Percentiles rank a stretch among this genome's conserved stretches.
Conservation (phyloP, 2,888 invertebrate species). For the Ashinkailepas kermadecensis region DNA sequence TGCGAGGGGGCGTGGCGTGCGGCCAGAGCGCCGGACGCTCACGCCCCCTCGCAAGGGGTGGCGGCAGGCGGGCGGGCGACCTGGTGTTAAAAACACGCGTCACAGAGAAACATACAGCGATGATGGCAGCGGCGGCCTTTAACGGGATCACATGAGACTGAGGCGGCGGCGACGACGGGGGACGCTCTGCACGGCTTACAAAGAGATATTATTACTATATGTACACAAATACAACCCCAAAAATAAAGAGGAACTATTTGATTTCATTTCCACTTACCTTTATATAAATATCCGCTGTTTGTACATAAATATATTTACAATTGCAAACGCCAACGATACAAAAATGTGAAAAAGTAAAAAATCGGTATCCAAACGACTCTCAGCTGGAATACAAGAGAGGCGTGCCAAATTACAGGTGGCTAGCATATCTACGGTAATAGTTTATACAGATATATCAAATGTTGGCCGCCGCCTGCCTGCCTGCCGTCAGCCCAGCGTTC, state of each 20-base stretch:
- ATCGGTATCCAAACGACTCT: conserved; percentile 13
- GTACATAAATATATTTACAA: conserved; percentile 16
- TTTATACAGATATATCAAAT: conserved; percentile 6
- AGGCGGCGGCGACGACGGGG: background rate
- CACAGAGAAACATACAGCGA: background rate
- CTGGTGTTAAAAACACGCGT: background rate
- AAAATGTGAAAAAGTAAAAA: conserved; percentile 19
- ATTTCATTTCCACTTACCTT: background rate
- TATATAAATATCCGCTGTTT: background rate
- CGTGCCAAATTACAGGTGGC: background rate
- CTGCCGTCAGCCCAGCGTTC: background rate
- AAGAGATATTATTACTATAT: background rate
- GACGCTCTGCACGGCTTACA: background rate
- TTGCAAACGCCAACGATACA: conserved; percentile 17
- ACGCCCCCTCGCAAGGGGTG: background rate
- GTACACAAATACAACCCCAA: conserved; percentile 3
- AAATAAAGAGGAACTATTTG: conserved; percentile 11
- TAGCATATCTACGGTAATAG: background rate
- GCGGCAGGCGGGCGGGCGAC: background rate
- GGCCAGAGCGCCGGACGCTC: background rate
- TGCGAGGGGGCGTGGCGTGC: background rate
- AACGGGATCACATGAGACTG: too few species aligned
- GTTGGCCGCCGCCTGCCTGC: background rate
- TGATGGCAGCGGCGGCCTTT: background rate
- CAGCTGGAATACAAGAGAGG: conserved; percentile 16